Evolutionary conservation across 2,888 invertebrate species (phyloP), one percentile per base, ranked within the genome.

Genomic region (Therioaphis trifolii): DNA sequence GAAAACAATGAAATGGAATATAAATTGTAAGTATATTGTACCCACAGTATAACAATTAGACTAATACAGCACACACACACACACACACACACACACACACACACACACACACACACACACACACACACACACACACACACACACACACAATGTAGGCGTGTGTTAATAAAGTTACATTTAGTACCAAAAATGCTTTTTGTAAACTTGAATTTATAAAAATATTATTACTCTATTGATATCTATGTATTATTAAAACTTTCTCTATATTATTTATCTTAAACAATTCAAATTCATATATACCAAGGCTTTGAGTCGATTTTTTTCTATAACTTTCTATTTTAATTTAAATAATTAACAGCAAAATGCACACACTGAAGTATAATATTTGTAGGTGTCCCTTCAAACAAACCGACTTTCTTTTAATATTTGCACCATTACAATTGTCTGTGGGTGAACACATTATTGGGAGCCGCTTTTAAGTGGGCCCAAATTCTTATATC

Each of bases 281-380:
- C 15, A 43, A 75, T 58, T 14, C 52, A 21, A 43, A 75, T 58
- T 14, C 15, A 35, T 43, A 24, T 75, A 40, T 4, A 55, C 21
- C 63, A 66, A 78, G 66, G 52, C 21, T 52, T 49, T 49, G 40
- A 2, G 77, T 12, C 21, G 2, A 12, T 35, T 78, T 63, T 76
- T 46, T 58, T 35, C 14, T 74, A 35, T 35, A 1, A 78, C 66
- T 78, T 78, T 78, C 77, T 66, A 49, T 40, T 78, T 77, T 52
- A 24, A 11, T 66, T 35, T 18, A 66, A 78, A 68, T 24, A 68
- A 18, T 77, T 68, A 66, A 29, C 15, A 15, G 15, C 5, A 40
- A 77, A 66, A 68, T 49, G 14, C 21, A n/a, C 49, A n/a, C 49
- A n/a, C 18, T n/a, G 4, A 5, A 35, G 7, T 46, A 63, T 29